A percentile compares a stretch with the other conserved stretches of the same genome.
These are phyloP conservation scores for Drosophila suzukii DNA, from an alignment of 1,140 invertebrate species.

Conservation along the genomic window DNA sequence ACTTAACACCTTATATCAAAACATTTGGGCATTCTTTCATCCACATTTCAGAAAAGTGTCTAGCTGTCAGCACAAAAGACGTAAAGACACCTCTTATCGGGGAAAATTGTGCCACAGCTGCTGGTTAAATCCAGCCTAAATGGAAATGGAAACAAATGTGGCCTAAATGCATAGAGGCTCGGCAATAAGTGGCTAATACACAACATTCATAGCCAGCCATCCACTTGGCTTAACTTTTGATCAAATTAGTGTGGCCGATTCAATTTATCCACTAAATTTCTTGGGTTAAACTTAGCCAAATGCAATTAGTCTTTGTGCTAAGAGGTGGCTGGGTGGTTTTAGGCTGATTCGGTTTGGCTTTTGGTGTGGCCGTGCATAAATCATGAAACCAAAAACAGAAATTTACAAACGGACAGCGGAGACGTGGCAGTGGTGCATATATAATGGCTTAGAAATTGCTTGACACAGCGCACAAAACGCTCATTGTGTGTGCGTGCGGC, in stretches of 20 bases:
- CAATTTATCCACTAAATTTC: conserved; percentile 38
- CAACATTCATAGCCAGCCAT: background rate
- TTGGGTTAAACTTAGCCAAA: conserved; percentile 50
- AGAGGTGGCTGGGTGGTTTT: background rate
- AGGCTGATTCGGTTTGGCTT: conserved; percentile 43
- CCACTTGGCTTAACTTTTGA: conserved; percentile 5
- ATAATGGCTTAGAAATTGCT: conserved; percentile 72
- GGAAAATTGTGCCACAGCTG: background rate
- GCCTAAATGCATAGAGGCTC: background rate
- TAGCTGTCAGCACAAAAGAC: conserved; percentile 1
- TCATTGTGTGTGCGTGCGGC: conserved; percentile 56
- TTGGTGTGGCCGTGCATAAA: conserved; percentile 63
- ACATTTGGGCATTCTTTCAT: background rate
- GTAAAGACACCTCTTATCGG: background rate
- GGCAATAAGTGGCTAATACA: background rate
- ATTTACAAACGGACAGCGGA: conserved; percentile 55
- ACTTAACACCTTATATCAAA: background rate
- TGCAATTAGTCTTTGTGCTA: conserved; percentile 59
- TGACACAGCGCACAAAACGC: conserved; percentile 63
- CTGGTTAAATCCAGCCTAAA: background rate
- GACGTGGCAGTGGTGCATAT: conserved; percentile 52
- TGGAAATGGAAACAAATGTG: background rate
- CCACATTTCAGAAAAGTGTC: background rate
- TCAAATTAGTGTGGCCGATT: conserved; percentile 21
- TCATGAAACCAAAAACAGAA: conserved; percentile 72